Percentiles rank a stretch among this genome's conserved stretches.
Evolutionary conservation across 2,888 invertebrate species (phyloP).

Genomic region (Cerastis leucographa): DNA sequence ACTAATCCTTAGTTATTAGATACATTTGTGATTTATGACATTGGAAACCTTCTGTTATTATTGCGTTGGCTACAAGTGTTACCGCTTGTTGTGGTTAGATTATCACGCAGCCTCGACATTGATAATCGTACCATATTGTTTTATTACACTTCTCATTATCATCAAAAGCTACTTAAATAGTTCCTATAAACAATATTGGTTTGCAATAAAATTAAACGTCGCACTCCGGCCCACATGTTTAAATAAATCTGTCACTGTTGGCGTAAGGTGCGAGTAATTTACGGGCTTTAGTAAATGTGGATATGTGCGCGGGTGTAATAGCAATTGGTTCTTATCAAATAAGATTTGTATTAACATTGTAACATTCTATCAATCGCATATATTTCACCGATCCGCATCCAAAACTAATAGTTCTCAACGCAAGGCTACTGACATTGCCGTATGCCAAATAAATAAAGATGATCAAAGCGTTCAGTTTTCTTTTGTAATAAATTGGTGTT

Average conservation of each 20-base stretch:
- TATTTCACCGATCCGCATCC: constrained; percentile 64
- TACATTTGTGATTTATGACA: neutral
- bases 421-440: constrained; percentile 58
- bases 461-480: constrained; percentile 61
- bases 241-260: constrained; percentile 81
- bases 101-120: constrained; percentile 8
- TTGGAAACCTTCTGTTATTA: neutral
- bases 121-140: constrained; percentile 27
- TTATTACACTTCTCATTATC: constrained; percentile 51
- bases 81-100: constrained; percentile 23
- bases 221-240: constrained; percentile 64
- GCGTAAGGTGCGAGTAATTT: constrained; percentile 74
- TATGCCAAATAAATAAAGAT: constrained; percentile 57
- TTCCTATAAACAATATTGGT: constrained; percentile 65
- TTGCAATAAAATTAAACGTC: constrained; percentile 62
- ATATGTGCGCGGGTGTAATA: constrained; percentile 64
- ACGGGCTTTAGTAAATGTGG: constrained; percentile 70
- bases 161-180: constrained; percentile 51
- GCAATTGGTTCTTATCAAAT: constrained; percentile 81
- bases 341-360: constrained; percentile 72
- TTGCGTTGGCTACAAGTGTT: constrained; percentile 3
- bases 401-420: constrained; percentile 72
- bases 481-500: constrained; percentile 64
- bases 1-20: neutral
- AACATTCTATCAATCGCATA: constrained; percentile 69